These are phyloP conservation scores for Ecdyonurus torrentis DNA, from an alignment of 2,888 invertebrate genomes.

Conservation along the genomic window DNA sequence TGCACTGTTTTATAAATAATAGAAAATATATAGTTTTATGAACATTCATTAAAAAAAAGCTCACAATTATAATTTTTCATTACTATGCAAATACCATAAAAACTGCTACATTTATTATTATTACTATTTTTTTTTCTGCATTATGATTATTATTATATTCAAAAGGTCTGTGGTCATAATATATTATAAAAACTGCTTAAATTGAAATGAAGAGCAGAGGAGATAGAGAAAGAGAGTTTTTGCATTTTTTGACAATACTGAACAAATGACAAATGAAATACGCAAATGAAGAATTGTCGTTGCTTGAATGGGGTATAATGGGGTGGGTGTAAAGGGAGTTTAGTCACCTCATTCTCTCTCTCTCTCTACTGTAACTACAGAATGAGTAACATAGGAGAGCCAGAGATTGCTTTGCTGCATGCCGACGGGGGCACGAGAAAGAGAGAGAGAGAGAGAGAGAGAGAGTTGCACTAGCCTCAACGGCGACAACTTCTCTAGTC, in stretches of 20 bases:
- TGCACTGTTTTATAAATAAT: too few relatives aligned
- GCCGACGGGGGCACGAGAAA: slow-evolving; percentile 10
- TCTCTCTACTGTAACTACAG: slow-evolving; percentile 22
- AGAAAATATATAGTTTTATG: too few relatives aligned
- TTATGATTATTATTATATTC: too few relatives aligned
- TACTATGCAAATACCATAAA: too few relatives aligned
- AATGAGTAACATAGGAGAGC: slow-evolving; percentile 5
- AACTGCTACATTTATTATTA: too few relatives aligned
- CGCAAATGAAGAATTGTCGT: slow-evolving; percentile 36
- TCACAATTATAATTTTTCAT: too few relatives aligned
- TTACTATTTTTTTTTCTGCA: too few relatives aligned
- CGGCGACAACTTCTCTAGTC: too few relatives aligned
- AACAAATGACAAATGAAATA: slow-evolving; percentile 36
- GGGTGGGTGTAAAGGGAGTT: slow-evolving; percentile 30
- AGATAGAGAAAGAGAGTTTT: slow-evolving; percentile 6
- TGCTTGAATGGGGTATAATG: slow-evolving; percentile 27
- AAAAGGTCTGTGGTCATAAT: too few relatives aligned
- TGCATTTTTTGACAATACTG: slow-evolving; percentile 25
- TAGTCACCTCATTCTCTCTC: slow-evolving; percentile 28
- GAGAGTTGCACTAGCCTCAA: neutral
- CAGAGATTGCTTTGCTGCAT: slow-evolving; percentile 10
- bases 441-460: slow-evolving; percentile 5
- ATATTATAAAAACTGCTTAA: slow-evolving; percentile 5
- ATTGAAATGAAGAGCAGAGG: neutral
- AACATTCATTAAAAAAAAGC: too few relatives aligned